Evolutionary conservation across 2,113 vertebrate species (phyloP).

Genomic region (Oncorhynchus clarkii): DNA sequence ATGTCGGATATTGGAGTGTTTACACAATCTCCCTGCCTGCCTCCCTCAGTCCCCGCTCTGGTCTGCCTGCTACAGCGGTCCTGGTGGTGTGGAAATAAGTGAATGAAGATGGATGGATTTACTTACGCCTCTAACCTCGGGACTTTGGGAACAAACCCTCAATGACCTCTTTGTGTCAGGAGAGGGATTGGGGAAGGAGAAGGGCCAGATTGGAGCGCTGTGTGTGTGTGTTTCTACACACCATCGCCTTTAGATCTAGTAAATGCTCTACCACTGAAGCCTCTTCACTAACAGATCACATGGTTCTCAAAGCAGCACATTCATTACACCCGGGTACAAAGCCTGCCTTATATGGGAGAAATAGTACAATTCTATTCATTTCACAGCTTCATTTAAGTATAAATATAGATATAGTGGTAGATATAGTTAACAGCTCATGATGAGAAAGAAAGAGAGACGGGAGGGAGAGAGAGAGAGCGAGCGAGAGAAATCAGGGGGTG

Average conservation of each 20-base stretch:
- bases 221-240: neutral
- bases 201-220: neutral
- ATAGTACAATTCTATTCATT: neutral
- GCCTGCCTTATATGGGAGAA: neutral
- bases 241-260: constrained; percentile 37
- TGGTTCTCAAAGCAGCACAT: constrained; percentile 1
- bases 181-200: neutral
- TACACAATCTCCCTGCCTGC: constrained; percentile 70
- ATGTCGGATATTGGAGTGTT: constrained; percentile 73
- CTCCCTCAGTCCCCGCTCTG: constrained; percentile 29
- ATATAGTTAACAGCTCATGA: too few relatives aligned
- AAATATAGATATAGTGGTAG: neutral
- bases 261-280: constrained; percentile 1
- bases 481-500: constrained; percentile 24
- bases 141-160: constrained; percentile 66
- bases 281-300: neutral
- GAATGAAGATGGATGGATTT: constrained; percentile 77
- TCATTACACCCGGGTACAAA: neutral
- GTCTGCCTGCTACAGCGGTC: too few relatives aligned
- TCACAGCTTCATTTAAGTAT: neutral
- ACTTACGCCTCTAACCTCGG: constrained; percentile 69
- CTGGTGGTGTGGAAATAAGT: constrained; percentile 65
- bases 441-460: too few relatives aligned
- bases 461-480: too few relatives aligned
- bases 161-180: constrained; percentile 68